Base-by-base conservation (phyloP, 2,888 invertebrate genomes). In the Tenthredo notha region DNA sequence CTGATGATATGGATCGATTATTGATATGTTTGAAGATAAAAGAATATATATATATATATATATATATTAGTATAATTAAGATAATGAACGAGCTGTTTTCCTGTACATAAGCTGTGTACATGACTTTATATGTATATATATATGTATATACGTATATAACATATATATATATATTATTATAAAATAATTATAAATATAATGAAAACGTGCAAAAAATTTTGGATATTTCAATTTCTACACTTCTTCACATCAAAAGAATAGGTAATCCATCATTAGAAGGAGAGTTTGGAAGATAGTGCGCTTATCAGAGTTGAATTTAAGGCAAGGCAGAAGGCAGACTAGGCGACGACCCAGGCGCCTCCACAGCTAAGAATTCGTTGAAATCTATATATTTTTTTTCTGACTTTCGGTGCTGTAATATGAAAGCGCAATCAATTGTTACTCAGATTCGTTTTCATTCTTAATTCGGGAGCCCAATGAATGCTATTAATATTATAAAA, bases 151-250 rank as follows among this genome's bases (percentile, higher is more conserved):
- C 15, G 84, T 87, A 87, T 88, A 87, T 87, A 40, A 54, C n/a
- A 54, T 33, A 29, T 86, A 88, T 33, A 29, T 86, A 88, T 87
- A 88, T 89, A 87, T 88, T 87, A 87, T 86, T 87, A 87, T 83
- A 86, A 86, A 85, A 87, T 87, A 82, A 88, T 87, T 87, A 88
- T 87, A 89, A 89, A 88, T 87, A 86, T 87, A 88, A 88, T 86
- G 86, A 75, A 87, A 88, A 83, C 67, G 25, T 83, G 65, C 43
- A 67, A 83, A 83, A 33, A 65, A 67, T 65, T 77, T 29, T 40
- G n/a, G 25, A 50, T 25, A 29, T 77, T 54, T 77, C 33, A 77
- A 15, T 33, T 77, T 54, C 15, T 43, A n/a, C 40, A 21, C 43
- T 74, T 43, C n/a, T 43, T n/a, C 72, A 43, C 43, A n/a, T 33